Conservation (phyloP, 35 echinoderm and acorn worm genomes). For the Diadema setosum region DNA sequence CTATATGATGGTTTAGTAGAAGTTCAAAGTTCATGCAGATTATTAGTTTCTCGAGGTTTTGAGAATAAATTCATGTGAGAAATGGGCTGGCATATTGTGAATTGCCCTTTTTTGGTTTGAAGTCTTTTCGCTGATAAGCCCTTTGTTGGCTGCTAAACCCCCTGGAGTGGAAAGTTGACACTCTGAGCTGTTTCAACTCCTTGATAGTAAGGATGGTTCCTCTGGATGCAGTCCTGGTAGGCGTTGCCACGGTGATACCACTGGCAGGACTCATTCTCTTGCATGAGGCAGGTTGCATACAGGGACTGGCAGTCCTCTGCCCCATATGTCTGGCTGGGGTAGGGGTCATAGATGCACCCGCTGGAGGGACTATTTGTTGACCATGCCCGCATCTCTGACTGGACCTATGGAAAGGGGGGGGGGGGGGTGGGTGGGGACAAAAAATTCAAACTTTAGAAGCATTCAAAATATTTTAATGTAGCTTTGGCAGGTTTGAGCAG, state of each 20-base stretch:
- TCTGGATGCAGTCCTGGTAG: conserved; percentile 17
- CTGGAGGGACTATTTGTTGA: neutral
- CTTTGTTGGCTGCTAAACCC: too few species aligned
- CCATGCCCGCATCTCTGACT: neutral
- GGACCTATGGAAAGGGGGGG: neutral
- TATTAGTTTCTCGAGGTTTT: too few species aligned
- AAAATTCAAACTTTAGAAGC: too few species aligned
- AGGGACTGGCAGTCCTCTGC: conserved; percentile 19
- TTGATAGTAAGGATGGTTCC: conserved; percentile 8
- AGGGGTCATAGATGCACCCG: conserved; percentile 27
- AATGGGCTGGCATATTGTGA: too few species aligned
- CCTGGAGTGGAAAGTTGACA: neutral
- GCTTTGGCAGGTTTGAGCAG: too few species aligned
- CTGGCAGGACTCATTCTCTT: neutral
- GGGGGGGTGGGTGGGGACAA: too few species aligned
- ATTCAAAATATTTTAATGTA: too few species aligned
- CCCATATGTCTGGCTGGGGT: neutral
- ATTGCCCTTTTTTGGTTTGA: too few species aligned
- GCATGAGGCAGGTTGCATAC: conserved; percentile 8
- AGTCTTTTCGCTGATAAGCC: too few species aligned
- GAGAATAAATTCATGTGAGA: too few species aligned
- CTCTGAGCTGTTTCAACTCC: neutral
- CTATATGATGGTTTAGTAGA: too few species aligned
- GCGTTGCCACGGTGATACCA: conserved; percentile 1
- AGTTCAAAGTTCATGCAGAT: too few species aligned